These are phyloP conservation scores for Catajapyx aquilonaris DNA, from an alignment of 1,140 invertebrate species.

Conservation along the genomic window DNA sequence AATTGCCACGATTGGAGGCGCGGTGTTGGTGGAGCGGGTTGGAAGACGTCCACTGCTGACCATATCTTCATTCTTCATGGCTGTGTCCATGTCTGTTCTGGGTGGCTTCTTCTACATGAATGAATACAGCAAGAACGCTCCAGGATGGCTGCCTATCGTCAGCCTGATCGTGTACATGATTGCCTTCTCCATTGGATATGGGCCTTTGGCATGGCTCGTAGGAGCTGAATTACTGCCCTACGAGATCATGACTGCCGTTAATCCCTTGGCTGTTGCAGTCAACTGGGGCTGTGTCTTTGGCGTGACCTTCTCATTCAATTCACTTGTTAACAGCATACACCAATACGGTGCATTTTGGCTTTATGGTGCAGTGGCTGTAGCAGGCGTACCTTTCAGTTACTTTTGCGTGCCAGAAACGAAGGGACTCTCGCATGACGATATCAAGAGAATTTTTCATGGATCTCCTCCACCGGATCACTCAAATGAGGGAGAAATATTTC, in stretches of 20 bases:
- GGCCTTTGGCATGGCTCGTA: slow-evolving; percentile 26
- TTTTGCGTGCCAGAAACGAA: slow-evolving; percentile 30
- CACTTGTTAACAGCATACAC: slow-evolving; percentile 18
- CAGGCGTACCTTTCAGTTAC: slow-evolving; percentile 21
- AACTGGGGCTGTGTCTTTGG: slow-evolving; percentile 25
- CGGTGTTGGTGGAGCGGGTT: slow-evolving; percentile 21
- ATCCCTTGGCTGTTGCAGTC: slow-evolving; percentile 20
- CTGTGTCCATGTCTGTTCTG: slow-evolving; percentile 9
- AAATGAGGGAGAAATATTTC: no score
- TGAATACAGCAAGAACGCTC: no score
- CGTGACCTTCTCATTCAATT: slow-evolving; percentile 24
- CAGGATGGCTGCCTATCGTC: slow-evolving; percentile 22
- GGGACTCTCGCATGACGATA: slow-evolving; percentile 28
- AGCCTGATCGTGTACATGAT: slow-evolving; percentile 25
- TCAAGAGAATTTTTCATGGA: slow-evolving; percentile 17
- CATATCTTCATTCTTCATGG: slow-evolving; percentile 17
- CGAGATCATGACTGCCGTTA: slow-evolving; percentile 20
- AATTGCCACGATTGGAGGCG: slow-evolving; percentile 23
- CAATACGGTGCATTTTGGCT: slow-evolving; percentile 25
- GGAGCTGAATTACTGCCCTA: slow-evolving; percentile 28
- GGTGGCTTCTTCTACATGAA: no score
- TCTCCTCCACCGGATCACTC: no score
- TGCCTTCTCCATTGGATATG: slow-evolving; percentile 28
- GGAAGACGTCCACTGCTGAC: slow-evolving; percentile 23
- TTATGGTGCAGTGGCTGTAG: slow-evolving; percentile 13